These are phyloP conservation scores for Allacma fusca DNA, from an alignment of 2,888 invertebrate species.

Conservation along the genomic window DNA sequence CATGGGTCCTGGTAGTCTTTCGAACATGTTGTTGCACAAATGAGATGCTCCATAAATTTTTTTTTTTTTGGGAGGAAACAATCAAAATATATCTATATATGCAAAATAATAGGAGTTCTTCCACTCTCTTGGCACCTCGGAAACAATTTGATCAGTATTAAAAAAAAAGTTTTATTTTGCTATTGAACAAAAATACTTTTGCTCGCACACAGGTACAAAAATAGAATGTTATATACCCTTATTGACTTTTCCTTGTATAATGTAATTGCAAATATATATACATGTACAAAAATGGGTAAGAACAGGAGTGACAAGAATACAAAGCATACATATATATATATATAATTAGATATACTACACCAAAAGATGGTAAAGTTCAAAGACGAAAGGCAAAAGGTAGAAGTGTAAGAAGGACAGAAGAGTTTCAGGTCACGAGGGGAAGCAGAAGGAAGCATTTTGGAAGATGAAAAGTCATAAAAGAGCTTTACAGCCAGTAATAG, in stretches of 20 bases:
- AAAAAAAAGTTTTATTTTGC: slow-evolving; percentile 32
- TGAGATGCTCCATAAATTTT: too few species aligned
- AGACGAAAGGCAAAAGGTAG: slow-evolving; percentile 18
- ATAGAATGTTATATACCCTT: slow-evolving; percentile 32
- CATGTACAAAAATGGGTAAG: slow-evolving; percentile 32
- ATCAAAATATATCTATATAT: neutral
- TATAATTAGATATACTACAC: neutral
- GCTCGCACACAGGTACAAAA: slow-evolving; percentile 30
- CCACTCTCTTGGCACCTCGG: neutral
- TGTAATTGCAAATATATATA: slow-evolving; percentile 22
- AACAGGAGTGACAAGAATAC: slow-evolving; percentile 40
- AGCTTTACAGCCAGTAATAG: slow-evolving; percentile 5
- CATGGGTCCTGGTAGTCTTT: too few species aligned
- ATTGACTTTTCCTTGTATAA: slow-evolving; percentile 31
- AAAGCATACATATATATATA: neutral
- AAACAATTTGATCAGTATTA: slow-evolving; percentile 7
- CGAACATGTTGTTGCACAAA: slow-evolving; percentile 6
- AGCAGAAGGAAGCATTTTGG: neutral
- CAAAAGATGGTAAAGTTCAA: slow-evolving; percentile 14
- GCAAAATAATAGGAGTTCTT: neutral
- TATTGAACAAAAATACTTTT: slow-evolving; percentile 6
- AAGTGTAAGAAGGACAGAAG: neutral
- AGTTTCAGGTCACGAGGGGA: neutral
- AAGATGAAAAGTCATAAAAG: slow-evolving; percentile 4
- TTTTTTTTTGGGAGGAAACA: too few species aligned